Percentiles rank a stretch among this genome's conserved stretches.
Conservation (phyloP, 2,797 vertebrate species). For the Leuciscus waleckii region DNA sequence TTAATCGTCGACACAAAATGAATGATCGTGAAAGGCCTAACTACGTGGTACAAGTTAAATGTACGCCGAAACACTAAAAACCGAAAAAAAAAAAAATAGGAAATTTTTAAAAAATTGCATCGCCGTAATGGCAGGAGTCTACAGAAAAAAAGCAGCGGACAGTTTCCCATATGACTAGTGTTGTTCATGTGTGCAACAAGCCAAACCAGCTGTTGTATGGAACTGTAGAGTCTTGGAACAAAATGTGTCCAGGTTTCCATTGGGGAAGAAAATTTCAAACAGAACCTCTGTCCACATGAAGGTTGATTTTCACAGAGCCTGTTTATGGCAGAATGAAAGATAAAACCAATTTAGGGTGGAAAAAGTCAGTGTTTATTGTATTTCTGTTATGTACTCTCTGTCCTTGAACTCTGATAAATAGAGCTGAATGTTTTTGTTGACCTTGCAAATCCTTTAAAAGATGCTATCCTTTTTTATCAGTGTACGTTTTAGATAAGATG, state of each 20-base stretch:
- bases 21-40: not conserved
- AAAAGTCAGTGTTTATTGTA: not conserved
- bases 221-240: not conserved
- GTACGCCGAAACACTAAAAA: not conserved
- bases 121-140: not conserved
- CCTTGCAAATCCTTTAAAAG: not conserved
- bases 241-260: not conserved
- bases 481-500: conserved; percentile 2
- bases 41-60: not conserved
- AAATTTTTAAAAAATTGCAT: not conserved
- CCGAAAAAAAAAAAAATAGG: too few species aligned
- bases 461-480: not conserved
- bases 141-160: not conserved
- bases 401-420: conserved; percentile 14
- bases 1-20: not conserved
- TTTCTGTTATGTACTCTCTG: not conserved
- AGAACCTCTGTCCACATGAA: conserved; percentile 12
- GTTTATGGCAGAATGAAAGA: not conserved
- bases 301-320: not conserved
- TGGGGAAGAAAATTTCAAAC: not conserved
- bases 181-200: not conserved
- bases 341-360: not conserved
- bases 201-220: not conserved
- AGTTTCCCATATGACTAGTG: not conserved
- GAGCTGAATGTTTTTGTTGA: not conserved